phyloP scores from a whole-genome alignment of 23 tunicate genomes.

The Trididemnum miniatum region DNA sequence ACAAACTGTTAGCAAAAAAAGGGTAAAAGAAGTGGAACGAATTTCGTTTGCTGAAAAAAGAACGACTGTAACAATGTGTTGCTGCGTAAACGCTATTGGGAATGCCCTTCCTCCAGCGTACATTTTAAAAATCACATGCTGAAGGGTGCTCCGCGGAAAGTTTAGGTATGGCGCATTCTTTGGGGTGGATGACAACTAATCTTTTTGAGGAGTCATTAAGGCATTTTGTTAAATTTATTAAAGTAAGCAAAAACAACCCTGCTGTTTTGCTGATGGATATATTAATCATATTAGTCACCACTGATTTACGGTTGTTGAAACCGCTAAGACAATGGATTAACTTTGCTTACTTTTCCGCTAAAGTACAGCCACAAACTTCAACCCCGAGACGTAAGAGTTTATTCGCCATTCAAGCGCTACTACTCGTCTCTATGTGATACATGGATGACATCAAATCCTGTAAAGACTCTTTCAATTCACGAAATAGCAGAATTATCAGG shows the following conservation, averaged over 20 bases:
- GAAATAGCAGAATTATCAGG: neutral
- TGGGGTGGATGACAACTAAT: conserved; percentile 7
- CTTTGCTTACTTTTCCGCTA: neutral
- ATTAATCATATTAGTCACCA: conserved; percentile 8
- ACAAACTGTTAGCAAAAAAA: conserved; percentile 18
- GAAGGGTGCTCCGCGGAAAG: conserved; percentile 24
- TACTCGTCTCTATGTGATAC: neutral
- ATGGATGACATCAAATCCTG: neutral
- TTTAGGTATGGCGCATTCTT: conserved; percentile 7
- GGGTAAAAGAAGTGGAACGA: conserved; percentile 38
- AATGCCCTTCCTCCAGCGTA: conserved; percentile 31
- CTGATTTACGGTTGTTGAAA: neutral
- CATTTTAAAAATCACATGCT: conserved; percentile 25
- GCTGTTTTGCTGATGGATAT: conserved; percentile 1
- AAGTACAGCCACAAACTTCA: neutral
- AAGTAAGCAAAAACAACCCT: conserved; percentile 6
- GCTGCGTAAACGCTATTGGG: conserved; percentile 39
- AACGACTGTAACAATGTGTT: conserved; percentile 43
- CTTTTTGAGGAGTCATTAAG: neutral
- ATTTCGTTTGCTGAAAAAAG: conserved; percentile 46
- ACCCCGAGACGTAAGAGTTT: conserved; percentile 1
- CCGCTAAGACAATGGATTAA: neutral
- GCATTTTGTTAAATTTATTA: conserved; percentile 7
- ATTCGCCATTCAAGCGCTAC: neutral
- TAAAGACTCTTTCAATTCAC: neutral